phyloP scores from a whole-genome alignment of 53 echinoderm and acorn worm genomes.

The Paelopatides confundens region DNA sequence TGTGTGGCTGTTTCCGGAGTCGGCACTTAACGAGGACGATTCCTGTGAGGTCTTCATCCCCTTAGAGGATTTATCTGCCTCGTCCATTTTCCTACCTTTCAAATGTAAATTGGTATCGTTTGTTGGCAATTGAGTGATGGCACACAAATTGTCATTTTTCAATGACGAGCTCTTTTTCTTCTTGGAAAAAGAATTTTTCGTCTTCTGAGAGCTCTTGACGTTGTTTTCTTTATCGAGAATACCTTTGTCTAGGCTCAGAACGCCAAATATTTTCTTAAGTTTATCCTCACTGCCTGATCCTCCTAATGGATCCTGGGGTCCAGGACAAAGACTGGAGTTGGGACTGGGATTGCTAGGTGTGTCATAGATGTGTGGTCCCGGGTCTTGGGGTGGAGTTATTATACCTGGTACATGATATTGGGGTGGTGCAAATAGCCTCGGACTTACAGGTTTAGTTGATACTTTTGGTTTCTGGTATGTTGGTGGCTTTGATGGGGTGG shows the following conservation, averaged over 20 bases:
- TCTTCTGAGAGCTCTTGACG: background rate
- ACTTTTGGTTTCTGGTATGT: background rate
- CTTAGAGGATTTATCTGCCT: background rate
- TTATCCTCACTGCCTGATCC: slow-evolving; percentile 15
- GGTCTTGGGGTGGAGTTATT: background rate
- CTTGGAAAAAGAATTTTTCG: background rate
- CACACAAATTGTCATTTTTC: background rate
- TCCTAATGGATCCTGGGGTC: background rate
- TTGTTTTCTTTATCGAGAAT: slow-evolving; percentile 12
- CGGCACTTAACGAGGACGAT: slow-evolving; percentile 30
- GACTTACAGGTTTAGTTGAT: slow-evolving; percentile 4
- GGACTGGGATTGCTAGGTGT: background rate
- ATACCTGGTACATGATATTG: slow-evolving; percentile 8
- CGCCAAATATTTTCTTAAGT: slow-evolving; percentile 33
- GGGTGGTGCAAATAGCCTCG: background rate
- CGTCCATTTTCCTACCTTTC: background rate
- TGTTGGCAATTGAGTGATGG: background rate
- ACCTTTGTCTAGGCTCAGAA: background rate
- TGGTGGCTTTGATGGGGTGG: background rate
- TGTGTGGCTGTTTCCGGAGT: slow-evolving; percentile 18
- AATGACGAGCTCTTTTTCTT: background rate
- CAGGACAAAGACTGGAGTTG: background rate
- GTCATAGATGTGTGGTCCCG: background rate
- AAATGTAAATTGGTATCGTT: slow-evolving; percentile 4
- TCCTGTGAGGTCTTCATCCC: background rate